A percentile compares a stretch with the other conserved stretches of the same genome.
Evolutionary conservation across 2,113 vertebrate genomes (phyloP).

Genomic region (Speoplatyrhinus poulsoni): DNA sequence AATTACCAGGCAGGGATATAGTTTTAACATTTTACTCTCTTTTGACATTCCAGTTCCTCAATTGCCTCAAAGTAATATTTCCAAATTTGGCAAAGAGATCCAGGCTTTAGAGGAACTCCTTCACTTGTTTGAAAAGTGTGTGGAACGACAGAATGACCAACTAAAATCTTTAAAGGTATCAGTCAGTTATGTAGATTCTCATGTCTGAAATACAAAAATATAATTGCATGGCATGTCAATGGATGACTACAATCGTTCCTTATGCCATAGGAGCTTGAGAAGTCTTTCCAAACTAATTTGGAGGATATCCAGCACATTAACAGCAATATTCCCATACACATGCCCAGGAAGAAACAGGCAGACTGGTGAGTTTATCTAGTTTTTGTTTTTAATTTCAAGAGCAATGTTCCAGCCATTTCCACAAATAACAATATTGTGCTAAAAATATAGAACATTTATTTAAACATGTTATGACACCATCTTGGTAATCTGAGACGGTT

Average conservation of each 20-base stretch:
- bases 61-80: constrained; percentile 62
- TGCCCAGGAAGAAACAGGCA: constrained; percentile 55
- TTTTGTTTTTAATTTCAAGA: background rate
- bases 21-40: background rate
- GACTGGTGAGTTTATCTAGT: constrained; percentile 33
- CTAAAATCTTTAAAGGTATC: constrained; percentile 69
- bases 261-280: constrained; percentile 62
- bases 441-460: background rate
- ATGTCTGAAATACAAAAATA: background rate
- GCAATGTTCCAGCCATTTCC: background rate
- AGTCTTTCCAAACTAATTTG: constrained; percentile 50
- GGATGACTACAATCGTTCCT: background rate
- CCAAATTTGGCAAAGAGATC: constrained; percentile 69
- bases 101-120: constrained; percentile 55
- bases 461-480: background rate
- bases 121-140: constrained; percentile 65
- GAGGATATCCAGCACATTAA: constrained; percentile 61
- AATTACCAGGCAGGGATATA: background rate
- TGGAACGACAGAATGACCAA: constrained; percentile 60
- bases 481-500: too few species aligned
- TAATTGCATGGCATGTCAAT: background rate
- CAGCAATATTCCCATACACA: constrained; percentile 69
- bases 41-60: constrained; percentile 44
- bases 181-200: background rate
- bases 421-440: background rate